These are phyloP conservation scores for Aegotheles bennettii DNA, from an alignment of 2,113 vertebrate genomes.

Conservation along the genomic window DNA sequence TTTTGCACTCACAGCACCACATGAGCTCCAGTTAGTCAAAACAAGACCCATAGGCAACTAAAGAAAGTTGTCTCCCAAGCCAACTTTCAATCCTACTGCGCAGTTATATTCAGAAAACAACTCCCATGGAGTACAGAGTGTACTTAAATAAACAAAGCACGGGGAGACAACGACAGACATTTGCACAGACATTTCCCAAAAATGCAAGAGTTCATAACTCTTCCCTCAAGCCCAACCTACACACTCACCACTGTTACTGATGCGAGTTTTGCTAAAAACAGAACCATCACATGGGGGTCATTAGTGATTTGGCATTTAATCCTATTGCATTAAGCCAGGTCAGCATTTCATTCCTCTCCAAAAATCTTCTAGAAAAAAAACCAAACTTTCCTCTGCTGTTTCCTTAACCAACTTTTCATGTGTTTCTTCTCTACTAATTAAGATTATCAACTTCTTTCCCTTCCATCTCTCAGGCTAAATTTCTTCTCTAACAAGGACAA, in stretches of 20 bases:
- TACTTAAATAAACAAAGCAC: constrained; percentile 21
- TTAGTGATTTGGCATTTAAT: constrained; percentile 6
- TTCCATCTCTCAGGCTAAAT: not conserved
- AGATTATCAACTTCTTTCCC: not conserved
- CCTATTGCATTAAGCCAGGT: not conserved
- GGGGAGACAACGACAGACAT: not conserved
- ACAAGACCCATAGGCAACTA: not conserved
- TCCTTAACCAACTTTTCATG: not conserved
- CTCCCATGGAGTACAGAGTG: constrained; percentile 20
- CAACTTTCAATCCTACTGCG: not conserved
- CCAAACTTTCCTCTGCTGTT: not conserved
- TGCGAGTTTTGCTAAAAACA: constrained; percentile 5
- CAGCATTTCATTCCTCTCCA: not conserved
- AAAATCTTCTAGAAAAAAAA: not conserved
- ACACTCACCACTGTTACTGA: not conserved
- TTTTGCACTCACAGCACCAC: not conserved
- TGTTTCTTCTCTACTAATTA: not conserved
- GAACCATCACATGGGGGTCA: not conserved
- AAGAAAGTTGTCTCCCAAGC: not conserved
- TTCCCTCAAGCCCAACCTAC: not conserved
- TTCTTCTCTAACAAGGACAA: not conserved
- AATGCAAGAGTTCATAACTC: not conserved
- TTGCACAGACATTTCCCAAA: not conserved
- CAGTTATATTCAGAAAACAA: not conserved
- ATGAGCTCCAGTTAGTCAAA: constrained; percentile 1